Base-by-base conservation (phyloP, 2,888 invertebrate species). In the Peribatodes rhomboidaria region DNA sequence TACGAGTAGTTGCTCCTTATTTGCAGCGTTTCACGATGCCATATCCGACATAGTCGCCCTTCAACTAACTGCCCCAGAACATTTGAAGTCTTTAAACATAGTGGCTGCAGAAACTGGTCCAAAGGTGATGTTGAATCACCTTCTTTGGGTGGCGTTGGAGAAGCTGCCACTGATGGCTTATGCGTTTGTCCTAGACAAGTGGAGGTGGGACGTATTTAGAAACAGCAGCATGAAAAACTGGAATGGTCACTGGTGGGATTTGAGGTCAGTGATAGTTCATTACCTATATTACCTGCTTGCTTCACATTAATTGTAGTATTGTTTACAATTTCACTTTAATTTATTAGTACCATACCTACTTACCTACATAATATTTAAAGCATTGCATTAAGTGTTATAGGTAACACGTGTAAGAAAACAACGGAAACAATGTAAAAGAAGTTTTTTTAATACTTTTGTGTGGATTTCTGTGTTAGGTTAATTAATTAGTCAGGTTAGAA, bases 11-110 rank as follows among this genome's bases (percentile, higher is more conserved):
- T n/a, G 1, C 10, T 2, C 13, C 13, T 56, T 22, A 8, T 39
- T 81, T 76, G 13, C 83, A 94, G 95, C 95, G 69, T 95, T 95
- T 75, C 95, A 95, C 79, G 95, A 95, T 79, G 95, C 95, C 31
- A 89, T 95, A 55, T 95, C 95, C 0, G 95, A 95, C 71, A 94
- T 95, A 20, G 91, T 95, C 11, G 94, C 95, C 7, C 81, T 95
- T 16, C 95, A 95, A 46, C 86, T 95, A 46, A 89, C 92, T n/a
- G 90, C 93, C 13, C 94, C 94, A 0, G 82, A 89, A 31, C 92
- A 94, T 76, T 79, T 95, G 58, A 80, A 86, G 64, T 88, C 84
- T 67, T 81, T 94, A 72, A 88, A 87, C 70, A 78, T 94, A 42
- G 79, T 90, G 33, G 83, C 88, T 42, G 83, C 85, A 20, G 86